Conservation (phyloP, 2,888 invertebrate species). For the Pogonocherus hispidulus region DNA sequence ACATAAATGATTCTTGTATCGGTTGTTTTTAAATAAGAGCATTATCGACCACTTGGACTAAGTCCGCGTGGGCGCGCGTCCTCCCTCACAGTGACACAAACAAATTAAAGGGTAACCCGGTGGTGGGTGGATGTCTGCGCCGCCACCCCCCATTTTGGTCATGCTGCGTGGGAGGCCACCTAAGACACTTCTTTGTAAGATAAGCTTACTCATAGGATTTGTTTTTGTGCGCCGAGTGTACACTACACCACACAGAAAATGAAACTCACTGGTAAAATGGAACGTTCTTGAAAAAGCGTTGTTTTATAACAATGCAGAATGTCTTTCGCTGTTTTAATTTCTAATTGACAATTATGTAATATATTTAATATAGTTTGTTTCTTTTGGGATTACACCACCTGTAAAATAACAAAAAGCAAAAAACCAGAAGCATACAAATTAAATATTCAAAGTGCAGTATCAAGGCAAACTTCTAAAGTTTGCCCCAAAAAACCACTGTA, state of each 20-base stretch:
- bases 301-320: too few species aligned
- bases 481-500: too few species aligned
- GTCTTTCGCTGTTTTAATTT: too few species aligned
- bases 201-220: slow-evolving; percentile 35
- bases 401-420: too few species aligned
- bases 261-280: too few species aligned
- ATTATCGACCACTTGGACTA: slow-evolving; percentile 29
- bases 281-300: too few species aligned
- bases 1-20: slow-evolving; percentile 9
- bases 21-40: slow-evolving; percentile 29
- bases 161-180: slow-evolving; percentile 30
- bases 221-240: slow-evolving; percentile 17
- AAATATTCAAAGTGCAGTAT: too few species aligned
- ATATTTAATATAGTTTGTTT: too few species aligned
- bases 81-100: slow-evolving; percentile 32
- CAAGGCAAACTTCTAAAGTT: too few species aligned
- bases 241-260: not conserved
- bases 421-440: too few species aligned
- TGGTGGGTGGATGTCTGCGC: slow-evolving; percentile 30
- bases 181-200: slow-evolving; percentile 24
- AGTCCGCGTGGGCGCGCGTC: slow-evolving; percentile 22
- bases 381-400: too few species aligned
- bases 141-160: slow-evolving; percentile 40
- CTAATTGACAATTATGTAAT: too few species aligned
- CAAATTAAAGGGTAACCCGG: slow-evolving; percentile 36